These are phyloP conservation scores for Limosa lapponica DNA, from an alignment of 2,797 vertebrate genomes.

Conservation along the genomic window DNA sequence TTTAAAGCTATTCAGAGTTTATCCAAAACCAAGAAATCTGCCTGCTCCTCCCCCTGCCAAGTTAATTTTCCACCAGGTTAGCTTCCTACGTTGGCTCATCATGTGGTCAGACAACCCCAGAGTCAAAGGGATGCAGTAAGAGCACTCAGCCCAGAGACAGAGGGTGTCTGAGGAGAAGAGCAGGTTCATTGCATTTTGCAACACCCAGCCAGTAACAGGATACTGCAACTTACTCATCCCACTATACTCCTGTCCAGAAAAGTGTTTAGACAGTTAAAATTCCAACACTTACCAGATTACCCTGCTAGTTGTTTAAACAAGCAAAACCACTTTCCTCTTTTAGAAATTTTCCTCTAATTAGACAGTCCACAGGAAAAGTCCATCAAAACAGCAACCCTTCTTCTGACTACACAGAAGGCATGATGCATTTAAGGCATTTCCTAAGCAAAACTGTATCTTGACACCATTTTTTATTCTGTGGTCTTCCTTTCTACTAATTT, in stretches of 20 bases:
- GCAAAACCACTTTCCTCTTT: background rate
- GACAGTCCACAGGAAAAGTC: background rate
- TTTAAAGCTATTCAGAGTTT: background rate
- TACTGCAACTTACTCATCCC: background rate
- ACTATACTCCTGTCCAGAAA: background rate
- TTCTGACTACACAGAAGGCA: background rate
- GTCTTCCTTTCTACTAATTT: background rate
- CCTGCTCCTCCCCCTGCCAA: background rate
- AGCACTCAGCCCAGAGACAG: background rate
- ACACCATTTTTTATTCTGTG: background rate
- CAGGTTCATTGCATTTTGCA: background rate
- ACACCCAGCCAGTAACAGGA: background rate
- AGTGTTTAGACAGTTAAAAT: background rate
- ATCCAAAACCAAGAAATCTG: background rate
- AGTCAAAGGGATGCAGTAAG: background rate
- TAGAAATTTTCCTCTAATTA: background rate
- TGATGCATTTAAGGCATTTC: background rate
- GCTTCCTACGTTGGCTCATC: background rate
- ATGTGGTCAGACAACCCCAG: background rate
- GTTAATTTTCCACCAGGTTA: background rate
- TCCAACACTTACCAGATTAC: background rate
- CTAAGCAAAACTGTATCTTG: background rate
- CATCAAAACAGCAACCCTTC: background rate
- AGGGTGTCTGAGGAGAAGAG: background rate
- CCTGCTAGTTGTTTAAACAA: background rate